Base-by-base conservation (phyloP, 1,140 invertebrate species). In the Ylistrum balloti region DNA sequence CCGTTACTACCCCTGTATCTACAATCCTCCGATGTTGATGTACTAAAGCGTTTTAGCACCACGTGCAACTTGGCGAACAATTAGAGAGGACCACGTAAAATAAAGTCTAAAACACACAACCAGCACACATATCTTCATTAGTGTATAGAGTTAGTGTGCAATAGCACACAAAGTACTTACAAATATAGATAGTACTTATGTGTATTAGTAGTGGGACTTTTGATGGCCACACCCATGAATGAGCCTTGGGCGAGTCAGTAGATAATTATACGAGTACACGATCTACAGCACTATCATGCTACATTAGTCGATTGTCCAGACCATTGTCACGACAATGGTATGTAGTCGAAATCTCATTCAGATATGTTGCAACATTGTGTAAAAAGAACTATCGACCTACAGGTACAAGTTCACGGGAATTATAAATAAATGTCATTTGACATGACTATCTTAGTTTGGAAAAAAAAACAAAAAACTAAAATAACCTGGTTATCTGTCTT, bases 171-270 rank as follows among this genome's bases (percentile, higher is more conserved):
- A n/a, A 28, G 56, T 74, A 74, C 56, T 74, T 74, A 74, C 28
- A 74, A 15, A 45, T 17, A 45, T 45, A 38, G 35, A 45, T 45
- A 28, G 56, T 74, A 28, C n/a, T 28, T 74, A 74, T 74, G 22
- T 74, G 56, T 74, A 74, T 74, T 74, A 74, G 56, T 28, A 74
- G 56, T 28, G 3, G 56, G 56, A 5, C 41, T 74, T 28, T 74
- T 74, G n/a, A n/a, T 74, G 56, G 56, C 28, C 56, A 74, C 56
- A 74, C 56, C 56, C 56, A 28, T 74, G 56, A 74, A 74, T 28
- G 56, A 11, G 56, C 56, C 56, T 74, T 74, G n/a, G 56, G 56
- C 56, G 22, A 22, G 56, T 28, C 56, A 74, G n/a, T 22, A 74
- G 56, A 74, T 74, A n/a, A 74, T 74, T 74, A 74, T 5, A 74